Base-by-base conservation (phyloP, 2,888 invertebrate genomes). In the Graphium colonna region DNA sequence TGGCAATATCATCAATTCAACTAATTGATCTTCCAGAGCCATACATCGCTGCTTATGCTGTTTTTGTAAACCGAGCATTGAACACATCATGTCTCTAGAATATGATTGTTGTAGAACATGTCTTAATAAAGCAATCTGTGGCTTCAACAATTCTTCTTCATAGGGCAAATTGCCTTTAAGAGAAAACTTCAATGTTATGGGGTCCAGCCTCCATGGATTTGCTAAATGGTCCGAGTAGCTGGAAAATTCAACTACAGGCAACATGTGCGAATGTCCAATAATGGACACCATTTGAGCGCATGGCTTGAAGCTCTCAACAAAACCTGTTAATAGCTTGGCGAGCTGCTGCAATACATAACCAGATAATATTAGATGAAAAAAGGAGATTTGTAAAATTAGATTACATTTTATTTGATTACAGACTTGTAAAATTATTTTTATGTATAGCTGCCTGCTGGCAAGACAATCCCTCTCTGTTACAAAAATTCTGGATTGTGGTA, bases 281-380 rank as follows among this genome's bases (percentile, higher is more conserved):
- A 98, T 96, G 0, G 98, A 96, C 0, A 98, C 96, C 96, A 98
- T 98, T 90, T 98, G 98, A 0, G 98, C 98, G 57, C 96, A 95
- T 10, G 95, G 94, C 60, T 96, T 93, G 79, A 98, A 98, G 81
- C 97, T 97, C 75, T 98, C 97, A 2, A 98, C 95, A 79, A 97
- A 97, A 73, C 94, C 94, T 1, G 96, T 95, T 71, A 98, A 91
- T 18, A 97, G 81, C 71, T 94, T 93, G 28, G 97, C 95, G 41
- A 98, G 85, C 91, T 95, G 95, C 95, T 95, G 75, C 48, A 90
- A 90, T 17, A 17, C 1, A 13, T 8, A 38, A 10, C 10, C 48
- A 52, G 61, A 57, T 13, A 4, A 43, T 12, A 2, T 33, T 26
- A n/a, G n/a, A n/a, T n/a, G n/a, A n/a, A n/a, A n/a, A n/a, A n/a